A percentile compares a stretch with the other conserved stretches of the same genome.
These are phyloP conservation scores for Phrynosoma platyrhinos DNA, from an alignment of 2,113 vertebrate species.

Conservation along the genomic window DNA sequence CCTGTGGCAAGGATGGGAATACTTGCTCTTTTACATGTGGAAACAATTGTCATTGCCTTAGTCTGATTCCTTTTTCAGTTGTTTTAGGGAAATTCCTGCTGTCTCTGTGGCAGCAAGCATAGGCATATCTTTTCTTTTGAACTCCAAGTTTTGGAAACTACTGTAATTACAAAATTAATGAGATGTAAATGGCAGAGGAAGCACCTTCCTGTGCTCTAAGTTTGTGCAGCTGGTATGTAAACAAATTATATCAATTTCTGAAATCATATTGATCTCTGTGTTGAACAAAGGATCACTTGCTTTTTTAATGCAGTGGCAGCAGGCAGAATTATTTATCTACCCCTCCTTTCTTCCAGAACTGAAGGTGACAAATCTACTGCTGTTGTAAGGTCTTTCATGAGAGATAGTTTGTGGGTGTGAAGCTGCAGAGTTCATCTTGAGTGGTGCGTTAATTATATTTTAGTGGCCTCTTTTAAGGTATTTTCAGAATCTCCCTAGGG, in stretches of 20 bases:
- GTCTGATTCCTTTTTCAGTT: too few relatives aligned
- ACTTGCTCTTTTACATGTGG: too few relatives aligned
- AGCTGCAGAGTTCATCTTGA: not conserved
- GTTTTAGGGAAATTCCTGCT: not conserved
- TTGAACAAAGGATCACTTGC: not conserved
- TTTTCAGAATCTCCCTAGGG: not conserved
- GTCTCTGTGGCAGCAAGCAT: not conserved
- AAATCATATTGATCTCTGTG: not conserved
- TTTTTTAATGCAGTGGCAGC: too few relatives aligned
- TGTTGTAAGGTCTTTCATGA: not conserved
- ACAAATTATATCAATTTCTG: not conserved
- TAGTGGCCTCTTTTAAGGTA: conserved; percentile 11
- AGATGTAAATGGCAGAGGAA: not conserved
- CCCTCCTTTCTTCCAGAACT: too few relatives aligned
- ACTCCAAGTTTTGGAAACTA: not conserved
- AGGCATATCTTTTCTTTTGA: not conserved
- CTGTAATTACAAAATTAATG: not conserved
- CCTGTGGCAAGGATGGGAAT: too few relatives aligned
- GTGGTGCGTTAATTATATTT: conserved; percentile 23
- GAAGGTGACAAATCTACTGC: not conserved
- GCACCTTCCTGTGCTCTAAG: not conserved
- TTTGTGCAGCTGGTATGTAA: not conserved
- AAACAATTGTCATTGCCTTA: too few relatives aligned
- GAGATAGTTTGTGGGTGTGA: not conserved
- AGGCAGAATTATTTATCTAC: too few relatives aligned